These are phyloP conservation scores for Cavia aperea DNA, from an alignment of 2,113 vertebrate genomes.

Conservation along the genomic window DNA sequence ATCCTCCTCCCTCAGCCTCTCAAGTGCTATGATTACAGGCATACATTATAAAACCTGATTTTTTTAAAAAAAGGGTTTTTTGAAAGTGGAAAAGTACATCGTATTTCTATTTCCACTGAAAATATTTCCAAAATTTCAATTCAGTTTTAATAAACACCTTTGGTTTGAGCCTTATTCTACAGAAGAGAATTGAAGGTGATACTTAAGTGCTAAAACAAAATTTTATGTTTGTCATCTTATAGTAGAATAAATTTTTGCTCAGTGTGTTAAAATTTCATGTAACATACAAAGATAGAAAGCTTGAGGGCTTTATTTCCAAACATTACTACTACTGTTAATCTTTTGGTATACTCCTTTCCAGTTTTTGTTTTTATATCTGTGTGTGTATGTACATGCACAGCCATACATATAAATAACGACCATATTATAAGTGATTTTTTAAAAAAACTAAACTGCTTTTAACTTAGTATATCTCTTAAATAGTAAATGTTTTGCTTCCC, in stretches of 20 bases:
- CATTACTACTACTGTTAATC: neutral
- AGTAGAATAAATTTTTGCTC: neutral
- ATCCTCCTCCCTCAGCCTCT: neutral
- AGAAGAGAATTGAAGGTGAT: slow-evolving; percentile 29
- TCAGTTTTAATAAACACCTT: neutral
- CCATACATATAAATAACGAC: neutral
- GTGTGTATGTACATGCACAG: neutral
- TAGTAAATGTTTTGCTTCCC: neutral
- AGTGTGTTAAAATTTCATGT: slow-evolving; percentile 5
- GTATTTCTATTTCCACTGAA: neutral
- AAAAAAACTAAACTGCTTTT: neutral
- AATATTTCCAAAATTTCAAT: slow-evolving; percentile 7
- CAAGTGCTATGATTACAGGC: too few species aligned
- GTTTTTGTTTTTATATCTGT: slow-evolving; percentile 9
- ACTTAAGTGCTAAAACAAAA: neutral
- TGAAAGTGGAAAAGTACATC: neutral
- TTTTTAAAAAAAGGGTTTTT: neutral
- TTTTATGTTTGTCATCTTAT: neutral
- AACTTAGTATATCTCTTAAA: neutral
- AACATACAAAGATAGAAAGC: neutral
- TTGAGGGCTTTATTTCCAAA: slow-evolving; percentile 25
- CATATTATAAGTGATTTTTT: neutral
- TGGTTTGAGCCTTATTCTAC: neutral
- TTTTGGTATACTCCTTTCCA: neutral
- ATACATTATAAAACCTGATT: neutral